phyloP scores from a whole-genome alignment of 2,797 vertebrate genomes.

The Potorous gilbertii region DNA sequence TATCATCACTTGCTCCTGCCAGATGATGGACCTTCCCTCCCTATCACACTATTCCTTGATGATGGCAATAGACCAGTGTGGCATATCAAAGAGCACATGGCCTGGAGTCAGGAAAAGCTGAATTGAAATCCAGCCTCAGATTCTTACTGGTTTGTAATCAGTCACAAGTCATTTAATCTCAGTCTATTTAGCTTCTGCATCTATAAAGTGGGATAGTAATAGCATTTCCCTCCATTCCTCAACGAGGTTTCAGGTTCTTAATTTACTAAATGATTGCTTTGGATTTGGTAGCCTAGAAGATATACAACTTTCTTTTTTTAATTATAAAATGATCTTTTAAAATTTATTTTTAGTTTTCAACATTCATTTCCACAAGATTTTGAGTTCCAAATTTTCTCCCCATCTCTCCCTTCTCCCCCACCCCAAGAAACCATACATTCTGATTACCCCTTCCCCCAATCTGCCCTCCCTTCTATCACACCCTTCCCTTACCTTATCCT shows the following conservation, averaged over 20 bases:
- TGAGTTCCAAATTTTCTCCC: too few species aligned
- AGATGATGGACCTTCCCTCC: neutral
- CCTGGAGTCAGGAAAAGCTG: neutral
- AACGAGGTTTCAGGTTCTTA: neutral
- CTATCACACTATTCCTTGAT: neutral
- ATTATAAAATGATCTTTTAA: too few species aligned
- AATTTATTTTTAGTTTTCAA: too few species aligned
- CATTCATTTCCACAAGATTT: too few species aligned
- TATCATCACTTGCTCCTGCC: neutral
- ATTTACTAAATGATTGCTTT: neutral
- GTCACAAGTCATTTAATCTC: neutral
- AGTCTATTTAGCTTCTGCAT: slow-evolving; percentile 16
- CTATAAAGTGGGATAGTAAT: neutral
- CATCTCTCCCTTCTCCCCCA: too few species aligned
- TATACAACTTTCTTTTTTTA: neutral
- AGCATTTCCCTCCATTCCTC: neutral
- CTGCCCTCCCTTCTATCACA: too few species aligned
- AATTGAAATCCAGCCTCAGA: slow-evolving; percentile 26
- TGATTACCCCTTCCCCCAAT: too few species aligned
- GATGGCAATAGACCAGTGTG: neutral
- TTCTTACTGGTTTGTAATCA: neutral
- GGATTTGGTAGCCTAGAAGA: neutral
- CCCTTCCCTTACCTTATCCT: too few species aligned
- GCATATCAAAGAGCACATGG: slow-evolving; percentile 1
- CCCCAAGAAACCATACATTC: too few species aligned